These are phyloP conservation scores for Syngnathus scovelli DNA, from an alignment of 2,113 vertebrate genomes.

Conservation along the genomic window DNA sequence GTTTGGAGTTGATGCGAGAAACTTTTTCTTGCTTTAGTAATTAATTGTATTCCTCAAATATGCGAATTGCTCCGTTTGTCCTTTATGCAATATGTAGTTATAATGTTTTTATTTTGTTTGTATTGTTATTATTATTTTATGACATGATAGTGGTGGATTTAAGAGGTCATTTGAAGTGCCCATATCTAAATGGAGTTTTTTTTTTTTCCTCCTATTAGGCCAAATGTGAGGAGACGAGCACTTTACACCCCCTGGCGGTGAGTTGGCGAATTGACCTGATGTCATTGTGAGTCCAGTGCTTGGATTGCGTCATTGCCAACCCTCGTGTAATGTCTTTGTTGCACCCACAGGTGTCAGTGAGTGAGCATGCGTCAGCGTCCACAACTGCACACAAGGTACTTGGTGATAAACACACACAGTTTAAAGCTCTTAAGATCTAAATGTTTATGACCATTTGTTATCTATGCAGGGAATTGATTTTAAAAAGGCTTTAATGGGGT, in stretches of 20 bases:
- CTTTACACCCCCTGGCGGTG: slow-evolving; percentile 69
- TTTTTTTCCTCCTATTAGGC: slow-evolving; percentile 49
- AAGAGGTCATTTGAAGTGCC: too few relatives aligned
- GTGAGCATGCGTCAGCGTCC: slow-evolving; percentile 36
- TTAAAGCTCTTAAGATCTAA: not conserved
- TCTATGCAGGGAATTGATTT: not conserved
- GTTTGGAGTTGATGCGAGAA: too few relatives aligned
- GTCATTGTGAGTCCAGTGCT: slow-evolving; percentile 7
- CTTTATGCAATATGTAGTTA: too few relatives aligned
- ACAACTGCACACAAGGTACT: slow-evolving; percentile 47
- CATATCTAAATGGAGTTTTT: not conserved
- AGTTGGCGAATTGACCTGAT: slow-evolving; percentile 26
- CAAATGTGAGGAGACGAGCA: slow-evolving; percentile 50
- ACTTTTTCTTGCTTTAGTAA: too few relatives aligned
- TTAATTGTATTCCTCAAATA: too few relatives aligned
- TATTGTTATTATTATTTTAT: too few relatives aligned
- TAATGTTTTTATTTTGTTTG: too few relatives aligned
- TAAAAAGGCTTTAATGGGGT: slow-evolving; percentile 24
- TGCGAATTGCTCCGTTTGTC: too few relatives aligned
- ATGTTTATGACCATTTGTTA: not conserved
- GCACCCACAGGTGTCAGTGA: slow-evolving; percentile 67
- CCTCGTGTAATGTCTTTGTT: slow-evolving; percentile 54
- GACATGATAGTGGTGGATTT: too few relatives aligned
- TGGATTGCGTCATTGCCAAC: slow-evolving; percentile 24
- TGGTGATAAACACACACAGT: not conserved